phyloP scores from a whole-genome alignment of 1,140 invertebrate species.

The Globodera ellingtonae region DNA sequence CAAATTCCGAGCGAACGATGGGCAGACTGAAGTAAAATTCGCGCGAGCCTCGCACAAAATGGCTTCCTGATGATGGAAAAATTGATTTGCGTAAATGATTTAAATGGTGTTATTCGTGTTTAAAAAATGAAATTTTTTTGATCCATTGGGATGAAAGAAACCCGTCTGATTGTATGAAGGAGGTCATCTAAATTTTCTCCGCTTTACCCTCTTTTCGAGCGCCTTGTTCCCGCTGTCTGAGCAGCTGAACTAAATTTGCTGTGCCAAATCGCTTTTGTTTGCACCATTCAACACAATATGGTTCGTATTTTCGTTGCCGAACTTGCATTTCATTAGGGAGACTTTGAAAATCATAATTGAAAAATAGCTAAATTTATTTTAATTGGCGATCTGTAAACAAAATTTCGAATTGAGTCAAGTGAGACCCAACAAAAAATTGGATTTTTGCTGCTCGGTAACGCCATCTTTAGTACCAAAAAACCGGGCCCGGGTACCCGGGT shows the following conservation, averaged over 20 bases:
- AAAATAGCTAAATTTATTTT: too few relatives aligned
- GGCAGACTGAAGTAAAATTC: slow-evolving; percentile 52
- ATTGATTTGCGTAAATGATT: slow-evolving; percentile 27
- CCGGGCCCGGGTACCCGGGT: too few relatives aligned
- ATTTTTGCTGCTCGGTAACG: too few relatives aligned
- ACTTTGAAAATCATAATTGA: too few relatives aligned
- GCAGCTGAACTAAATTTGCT: slow-evolving; percentile 35
- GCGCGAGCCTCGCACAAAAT: slow-evolving; percentile 46
- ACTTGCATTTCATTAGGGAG: too few relatives aligned
- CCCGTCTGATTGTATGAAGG: not conserved
- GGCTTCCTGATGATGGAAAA: slow-evolving; percentile 38
- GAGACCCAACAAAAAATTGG: too few relatives aligned
- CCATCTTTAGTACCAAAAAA: too few relatives aligned
- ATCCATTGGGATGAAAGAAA: not conserved
- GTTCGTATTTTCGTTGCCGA: too few relatives aligned
- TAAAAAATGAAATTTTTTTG: not conserved
- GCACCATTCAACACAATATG: slow-evolving; percentile 40
- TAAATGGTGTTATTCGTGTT: slow-evolving; percentile 1
- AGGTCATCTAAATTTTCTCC: not conserved
- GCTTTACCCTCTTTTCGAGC: slow-evolving; percentile 33
- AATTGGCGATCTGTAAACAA: too few relatives aligned
- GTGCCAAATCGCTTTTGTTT: slow-evolving; percentile 13
- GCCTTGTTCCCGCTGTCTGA: slow-evolving; percentile 41
- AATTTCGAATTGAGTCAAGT: too few relatives aligned
- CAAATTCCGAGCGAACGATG: not conserved